Base-by-base conservation (phyloP, 2,113 vertebrate species). In the Sclerurus mexicanus region DNA sequence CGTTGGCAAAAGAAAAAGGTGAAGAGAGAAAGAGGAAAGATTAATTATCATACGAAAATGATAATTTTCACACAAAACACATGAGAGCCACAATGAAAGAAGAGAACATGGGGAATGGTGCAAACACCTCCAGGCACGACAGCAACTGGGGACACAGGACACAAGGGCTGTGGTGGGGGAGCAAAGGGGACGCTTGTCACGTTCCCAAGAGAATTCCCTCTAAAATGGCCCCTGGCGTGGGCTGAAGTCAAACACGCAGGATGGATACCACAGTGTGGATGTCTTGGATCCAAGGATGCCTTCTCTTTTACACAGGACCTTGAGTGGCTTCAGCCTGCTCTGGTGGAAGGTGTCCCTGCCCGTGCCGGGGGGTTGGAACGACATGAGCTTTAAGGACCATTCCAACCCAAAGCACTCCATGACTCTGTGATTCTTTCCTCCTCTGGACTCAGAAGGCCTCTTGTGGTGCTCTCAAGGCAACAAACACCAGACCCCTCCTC, bases 11-110 rank as follows among this genome's bases (percentile, higher is more conserved):
- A 75, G 82, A 60, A 62, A 96, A 88, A 91, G 84, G 86, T 71
- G 93, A 89, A 97, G 95, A 95, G 89, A 96, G 95, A 98, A 96
- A 96, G 37, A 67, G 88, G 88, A 97, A 10, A 95, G 77, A 47
- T 98, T 97, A 97, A 90, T 98, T 22, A 64, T 1, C 7, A 2
- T 0, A 16, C 5, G 59, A 25, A 73, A 81, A 47, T 7, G 28
- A 0, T 2, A 1, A 13, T 58, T 64, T 27, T 7, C 67, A 77
- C 79, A 59, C 47, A 74, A 25, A 85, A 94, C 1, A n/a, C 14
- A 9, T 58, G n/a, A 18, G 63, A 52, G 67, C 44, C 55, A 22
- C 58, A 18, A 10, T 0, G 63, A 47, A 1, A 42, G 87, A 52
- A 28, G 47, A 53, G 50, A 21, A 50, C 5, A 1, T 0, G 33